These are phyloP conservation scores for Balaenoptera acutorostrata DNA, from an alignment of 2,113 vertebrate genomes.

Conservation along the genomic window DNA sequence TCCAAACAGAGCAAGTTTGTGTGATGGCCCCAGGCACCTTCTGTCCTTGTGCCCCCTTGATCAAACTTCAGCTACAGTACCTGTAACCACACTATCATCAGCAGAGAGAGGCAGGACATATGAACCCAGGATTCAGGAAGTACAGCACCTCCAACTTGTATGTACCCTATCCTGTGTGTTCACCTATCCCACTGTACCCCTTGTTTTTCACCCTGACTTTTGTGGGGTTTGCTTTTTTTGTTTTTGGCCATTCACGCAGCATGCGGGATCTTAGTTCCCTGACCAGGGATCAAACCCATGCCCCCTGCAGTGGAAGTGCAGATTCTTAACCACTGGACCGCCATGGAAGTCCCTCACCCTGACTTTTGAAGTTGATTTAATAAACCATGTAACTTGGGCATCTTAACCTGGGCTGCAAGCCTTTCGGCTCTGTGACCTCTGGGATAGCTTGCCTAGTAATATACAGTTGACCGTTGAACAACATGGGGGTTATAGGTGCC, in stretches of 20 bases:
- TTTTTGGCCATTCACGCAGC: no score
- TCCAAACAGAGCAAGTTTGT: neutral
- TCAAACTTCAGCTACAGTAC: neutral
- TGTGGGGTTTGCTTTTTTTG: no score
- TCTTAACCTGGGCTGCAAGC: neutral
- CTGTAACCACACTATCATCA: neutral
- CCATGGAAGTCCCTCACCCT: no score
- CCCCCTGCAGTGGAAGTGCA: no score
- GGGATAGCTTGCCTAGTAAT: neutral
- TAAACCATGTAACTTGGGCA: neutral
- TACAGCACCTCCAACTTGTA: neutral
- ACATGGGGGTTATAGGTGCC: neutral
- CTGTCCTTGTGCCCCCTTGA: neutral
- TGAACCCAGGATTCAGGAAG: neutral
- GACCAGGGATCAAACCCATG: no score
- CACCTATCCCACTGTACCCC: neutral
- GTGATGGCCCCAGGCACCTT: neutral
- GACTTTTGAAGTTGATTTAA: slow-evolving; percentile 5
- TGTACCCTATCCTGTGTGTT: neutral
- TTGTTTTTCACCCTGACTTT: neutral
- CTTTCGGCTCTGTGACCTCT: neutral
- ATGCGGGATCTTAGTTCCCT: no score
- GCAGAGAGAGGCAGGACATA: neutral
- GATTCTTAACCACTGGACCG: no score
- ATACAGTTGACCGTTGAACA: neutral